These are phyloP conservation scores for Liopterus haemorrhoidalis DNA, from an alignment of 2,888 invertebrate genomes.

Conservation along the genomic window DNA sequence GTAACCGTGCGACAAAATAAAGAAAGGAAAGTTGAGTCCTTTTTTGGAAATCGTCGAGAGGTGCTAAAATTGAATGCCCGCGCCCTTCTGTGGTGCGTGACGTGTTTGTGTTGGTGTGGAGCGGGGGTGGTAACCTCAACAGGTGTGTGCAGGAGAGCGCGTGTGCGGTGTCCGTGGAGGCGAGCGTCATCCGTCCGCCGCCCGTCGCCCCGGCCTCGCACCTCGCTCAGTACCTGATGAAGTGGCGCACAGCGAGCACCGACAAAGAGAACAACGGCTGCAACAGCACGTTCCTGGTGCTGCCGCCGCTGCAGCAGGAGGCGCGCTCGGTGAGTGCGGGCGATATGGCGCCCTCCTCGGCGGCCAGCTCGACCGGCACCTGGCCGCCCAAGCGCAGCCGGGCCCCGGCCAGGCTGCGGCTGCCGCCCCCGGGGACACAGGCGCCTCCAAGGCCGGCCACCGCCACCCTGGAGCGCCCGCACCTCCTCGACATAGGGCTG, in stretches of 20 bases:
- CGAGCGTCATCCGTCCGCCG: slow-evolving; percentile 13
- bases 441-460: slow-evolving; percentile 47
- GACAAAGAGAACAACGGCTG: slow-evolving; percentile 26
- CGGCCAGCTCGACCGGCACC: slow-evolving; percentile 24
- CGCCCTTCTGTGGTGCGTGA: too few relatives aligned
- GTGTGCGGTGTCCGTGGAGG: slow-evolving; percentile 1
- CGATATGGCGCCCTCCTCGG: neutral
- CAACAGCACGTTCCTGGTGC: slow-evolving; percentile 35
- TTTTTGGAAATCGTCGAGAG: too few relatives aligned
- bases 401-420: too few relatives aligned
- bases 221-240: too few relatives aligned
- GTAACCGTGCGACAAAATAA: too few relatives aligned
- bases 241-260: slow-evolving; percentile 27
- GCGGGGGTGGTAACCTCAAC: slow-evolving; percentile 16
- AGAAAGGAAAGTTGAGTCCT: too few relatives aligned
- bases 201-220: neutral
- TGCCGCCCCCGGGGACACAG: slow-evolving; percentile 26
- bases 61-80: too few relatives aligned
- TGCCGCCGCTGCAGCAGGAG: slow-evolving; percentile 31
- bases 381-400: slow-evolving; percentile 37
- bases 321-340: slow-evolving; percentile 8
- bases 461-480: slow-evolving; percentile 53
- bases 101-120: too few relatives aligned
- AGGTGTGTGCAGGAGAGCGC: slow-evolving; percentile 6
- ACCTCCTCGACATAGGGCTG: slow-evolving; percentile 49